Conservation (phyloP, 2,113 vertebrate species). For the Steatornis caripensis region DNA sequence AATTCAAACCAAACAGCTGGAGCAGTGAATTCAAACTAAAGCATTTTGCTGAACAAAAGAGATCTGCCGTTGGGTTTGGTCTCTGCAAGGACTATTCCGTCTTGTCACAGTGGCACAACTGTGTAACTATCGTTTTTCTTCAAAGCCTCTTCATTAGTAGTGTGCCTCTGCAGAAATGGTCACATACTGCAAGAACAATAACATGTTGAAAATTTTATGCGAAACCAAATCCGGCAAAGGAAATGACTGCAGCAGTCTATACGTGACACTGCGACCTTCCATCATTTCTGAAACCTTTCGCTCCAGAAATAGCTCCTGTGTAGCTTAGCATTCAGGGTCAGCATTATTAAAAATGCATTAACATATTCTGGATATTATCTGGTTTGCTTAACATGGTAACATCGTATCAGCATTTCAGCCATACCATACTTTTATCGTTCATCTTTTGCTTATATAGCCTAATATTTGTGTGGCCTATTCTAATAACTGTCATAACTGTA, state of each 20-base stretch:
- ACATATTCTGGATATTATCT: background rate
- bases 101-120: background rate
- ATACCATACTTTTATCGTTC: background rate
- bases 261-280: background rate
- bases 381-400: background rate
- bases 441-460: background rate
- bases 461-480: background rate
- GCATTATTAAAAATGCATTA: background rate
- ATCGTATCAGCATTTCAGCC: background rate
- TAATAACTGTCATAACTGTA: background rate
- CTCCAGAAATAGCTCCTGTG: background rate
- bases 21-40: background rate
- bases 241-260: background rate
- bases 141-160: background rate
- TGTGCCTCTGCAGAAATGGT: background rate
- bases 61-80: background rate
- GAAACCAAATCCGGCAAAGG: background rate
- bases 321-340: background rate
- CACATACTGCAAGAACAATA: background rate
- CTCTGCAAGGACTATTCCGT: background rate
- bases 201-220: background rate
- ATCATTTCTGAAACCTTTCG: background rate
- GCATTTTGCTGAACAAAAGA: background rate
- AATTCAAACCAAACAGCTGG: background rate
- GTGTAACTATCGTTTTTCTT: background rate